Conservation (phyloP, 2,888 invertebrate species). For the Phengaris alcon region DNA sequence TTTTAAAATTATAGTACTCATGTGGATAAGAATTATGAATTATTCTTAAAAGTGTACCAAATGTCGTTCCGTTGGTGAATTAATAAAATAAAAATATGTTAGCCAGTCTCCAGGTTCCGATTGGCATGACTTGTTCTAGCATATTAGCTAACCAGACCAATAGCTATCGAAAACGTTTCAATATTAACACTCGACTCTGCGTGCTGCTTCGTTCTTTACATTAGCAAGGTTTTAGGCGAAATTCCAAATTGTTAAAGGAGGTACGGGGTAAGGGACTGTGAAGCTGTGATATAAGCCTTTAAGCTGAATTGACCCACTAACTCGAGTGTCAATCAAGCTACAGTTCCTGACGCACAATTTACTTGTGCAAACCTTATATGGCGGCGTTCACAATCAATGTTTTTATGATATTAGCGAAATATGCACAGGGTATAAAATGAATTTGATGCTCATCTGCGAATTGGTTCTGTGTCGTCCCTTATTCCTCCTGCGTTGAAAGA, state of each 20-base stretch:
- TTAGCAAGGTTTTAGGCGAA: constrained; percentile 54
- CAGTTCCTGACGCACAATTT: constrained; percentile 21
- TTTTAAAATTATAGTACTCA: too few relatives aligned
- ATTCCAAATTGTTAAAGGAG: constrained; percentile 61
- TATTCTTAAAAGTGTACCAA: too few relatives aligned
- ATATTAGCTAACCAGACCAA: constrained; percentile 19
- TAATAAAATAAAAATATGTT: too few relatives aligned
- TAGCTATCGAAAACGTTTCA: constrained; percentile 49
- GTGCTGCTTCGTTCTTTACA: constrained; percentile 47
- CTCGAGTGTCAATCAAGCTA: not conserved
- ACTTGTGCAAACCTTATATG: constrained; percentile 39
- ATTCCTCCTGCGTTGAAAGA: constrained; percentile 67
- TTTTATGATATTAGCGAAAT: constrained; percentile 68
- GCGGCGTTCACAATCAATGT: constrained; percentile 58
- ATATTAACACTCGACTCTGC: constrained; percentile 53
- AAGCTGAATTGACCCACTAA: not conserved
- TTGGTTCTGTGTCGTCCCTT: constrained; percentile 70
- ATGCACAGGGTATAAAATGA: constrained; percentile 76
- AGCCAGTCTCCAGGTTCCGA: not conserved
- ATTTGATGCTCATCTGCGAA: constrained; percentile 54
- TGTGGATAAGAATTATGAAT: too few relatives aligned
- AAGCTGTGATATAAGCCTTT: constrained; percentile 26
- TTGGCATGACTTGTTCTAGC: constrained; percentile 19
- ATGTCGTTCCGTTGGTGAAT: too few relatives aligned
- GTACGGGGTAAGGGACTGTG: constrained; percentile 71